Conservation (phyloP, 2,888 invertebrate genomes). For the Autographa gamma region DNA sequence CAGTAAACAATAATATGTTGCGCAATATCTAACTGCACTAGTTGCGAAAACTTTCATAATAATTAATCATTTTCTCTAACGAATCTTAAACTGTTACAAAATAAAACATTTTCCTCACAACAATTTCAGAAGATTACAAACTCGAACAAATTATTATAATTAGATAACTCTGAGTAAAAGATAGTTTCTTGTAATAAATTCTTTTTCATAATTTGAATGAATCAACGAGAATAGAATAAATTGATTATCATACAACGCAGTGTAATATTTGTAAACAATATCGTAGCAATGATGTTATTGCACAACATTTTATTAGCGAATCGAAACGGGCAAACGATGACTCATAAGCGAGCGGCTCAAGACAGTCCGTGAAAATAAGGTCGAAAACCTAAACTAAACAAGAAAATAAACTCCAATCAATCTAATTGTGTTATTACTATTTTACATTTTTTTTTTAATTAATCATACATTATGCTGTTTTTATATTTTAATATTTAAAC, state of each 20-base stretch:
- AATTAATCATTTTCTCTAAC: neutral
- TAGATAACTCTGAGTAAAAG: no score
- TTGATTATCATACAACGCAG: neutral
- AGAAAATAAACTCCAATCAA: slow-evolving; percentile 7
- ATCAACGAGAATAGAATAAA: neutral
- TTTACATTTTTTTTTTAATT: slow-evolving; percentile 15
- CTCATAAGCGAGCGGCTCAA: slow-evolving; percentile 23
- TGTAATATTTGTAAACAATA: neutral
- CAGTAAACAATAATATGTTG: slow-evolving; percentile 24
- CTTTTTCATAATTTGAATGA: neutral
- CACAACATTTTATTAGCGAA: slow-evolving; percentile 17
- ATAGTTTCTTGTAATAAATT: no score
- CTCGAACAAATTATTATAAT: no score
- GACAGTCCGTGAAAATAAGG: slow-evolving; percentile 12
- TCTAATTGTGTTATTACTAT: neutral
- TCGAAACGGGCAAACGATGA: slow-evolving; percentile 11
- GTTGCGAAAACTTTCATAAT: neutral
- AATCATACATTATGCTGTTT: slow-evolving; percentile 39
- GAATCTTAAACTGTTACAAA: neutral
- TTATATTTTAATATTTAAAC: slow-evolving; percentile 26
- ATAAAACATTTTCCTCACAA: no score
- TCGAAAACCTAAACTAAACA: slow-evolving; percentile 6
- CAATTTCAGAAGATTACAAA: no score
- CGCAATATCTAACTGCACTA: slow-evolving; percentile 3
- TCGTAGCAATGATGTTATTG: slow-evolving; percentile 17